Evolutionary conservation across 2,113 vertebrate genomes (phyloP).

Genomic region (human (Homo sapiens)): DNA sequence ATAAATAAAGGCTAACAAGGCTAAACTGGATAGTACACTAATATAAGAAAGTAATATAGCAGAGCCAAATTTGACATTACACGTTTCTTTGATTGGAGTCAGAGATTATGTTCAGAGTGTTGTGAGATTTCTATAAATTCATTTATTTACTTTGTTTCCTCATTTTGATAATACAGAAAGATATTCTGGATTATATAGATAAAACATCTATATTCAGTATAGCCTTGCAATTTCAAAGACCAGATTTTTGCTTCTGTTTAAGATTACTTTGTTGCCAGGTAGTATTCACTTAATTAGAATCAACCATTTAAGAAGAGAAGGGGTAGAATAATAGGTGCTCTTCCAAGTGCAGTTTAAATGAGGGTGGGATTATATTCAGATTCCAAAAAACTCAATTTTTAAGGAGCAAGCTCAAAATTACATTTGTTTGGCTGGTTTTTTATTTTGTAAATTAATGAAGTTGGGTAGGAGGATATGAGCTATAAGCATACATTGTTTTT

Average conservation of each 20-base stretch:
- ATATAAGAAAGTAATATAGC: rapidly evolving
- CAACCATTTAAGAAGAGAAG: neutral
- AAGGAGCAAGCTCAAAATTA: neutral
- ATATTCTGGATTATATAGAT: neutral
- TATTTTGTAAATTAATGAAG: neutral
- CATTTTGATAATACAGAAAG: neutral
- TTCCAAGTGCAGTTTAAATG: neutral
- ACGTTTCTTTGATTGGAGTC: neutral
- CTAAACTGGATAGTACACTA: neutral
- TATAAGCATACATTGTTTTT: neutral
- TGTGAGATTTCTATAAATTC: neutral
- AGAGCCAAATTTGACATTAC: no score
- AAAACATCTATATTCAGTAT: neutral
- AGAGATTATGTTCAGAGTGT: neutral
- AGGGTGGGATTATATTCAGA: neutral
- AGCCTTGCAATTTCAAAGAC: neutral
- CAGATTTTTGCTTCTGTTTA: neutral
- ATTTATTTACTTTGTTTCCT: neutral
- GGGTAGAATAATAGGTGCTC: neutral
- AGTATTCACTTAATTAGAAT: neutral
- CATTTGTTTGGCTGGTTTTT: neutral
- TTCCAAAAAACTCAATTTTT: neutral
- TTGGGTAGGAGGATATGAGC: neutral
- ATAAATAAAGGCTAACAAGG: neutral
- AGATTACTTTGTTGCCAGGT: neutral